Conservation (phyloP, 2,888 invertebrate species). For the Entomobrya multifasciata region DNA sequence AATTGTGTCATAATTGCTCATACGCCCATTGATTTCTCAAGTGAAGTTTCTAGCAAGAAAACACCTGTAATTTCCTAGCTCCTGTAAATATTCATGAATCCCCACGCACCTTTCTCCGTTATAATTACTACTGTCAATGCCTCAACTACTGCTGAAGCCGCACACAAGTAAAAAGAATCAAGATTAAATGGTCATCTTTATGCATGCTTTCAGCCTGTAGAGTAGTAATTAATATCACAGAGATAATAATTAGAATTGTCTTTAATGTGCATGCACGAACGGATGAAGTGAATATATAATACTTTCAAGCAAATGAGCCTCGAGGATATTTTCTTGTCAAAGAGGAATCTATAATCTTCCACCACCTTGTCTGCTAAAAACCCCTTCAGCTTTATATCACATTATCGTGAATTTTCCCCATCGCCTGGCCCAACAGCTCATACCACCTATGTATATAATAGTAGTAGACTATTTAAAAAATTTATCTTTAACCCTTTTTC, state of each 20-base stretch:
- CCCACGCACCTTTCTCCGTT: background rate
- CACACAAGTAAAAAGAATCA: background rate
- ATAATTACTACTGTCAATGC: background rate
- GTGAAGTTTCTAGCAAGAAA: background rate
- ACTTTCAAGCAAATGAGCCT: constrained; percentile 44
- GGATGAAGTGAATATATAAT: constrained; percentile 40
- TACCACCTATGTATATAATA: background rate
- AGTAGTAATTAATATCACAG: constrained; percentile 57
- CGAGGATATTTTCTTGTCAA: constrained; percentile 57
- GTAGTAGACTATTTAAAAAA: background rate
- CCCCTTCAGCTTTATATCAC: background rate
- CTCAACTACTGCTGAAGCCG: background rate
- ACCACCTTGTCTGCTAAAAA: background rate
- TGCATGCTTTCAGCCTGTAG: background rate
- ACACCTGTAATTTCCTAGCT: background rate
- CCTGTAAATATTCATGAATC: background rate
- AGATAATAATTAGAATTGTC: constrained; percentile 52
- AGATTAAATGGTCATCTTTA: background rate
- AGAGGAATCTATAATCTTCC: constrained; percentile 48
- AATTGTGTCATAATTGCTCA: constrained; percentile 42
- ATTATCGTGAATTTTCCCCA: background rate
- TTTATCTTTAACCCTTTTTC: background rate
- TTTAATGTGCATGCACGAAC: constrained; percentile 36
- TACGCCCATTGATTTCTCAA: constrained; percentile 45
- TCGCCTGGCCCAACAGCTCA: background rate